Conservation (phyloP, 2,797 vertebrate species). For the Catostomus latipinnis region DNA sequence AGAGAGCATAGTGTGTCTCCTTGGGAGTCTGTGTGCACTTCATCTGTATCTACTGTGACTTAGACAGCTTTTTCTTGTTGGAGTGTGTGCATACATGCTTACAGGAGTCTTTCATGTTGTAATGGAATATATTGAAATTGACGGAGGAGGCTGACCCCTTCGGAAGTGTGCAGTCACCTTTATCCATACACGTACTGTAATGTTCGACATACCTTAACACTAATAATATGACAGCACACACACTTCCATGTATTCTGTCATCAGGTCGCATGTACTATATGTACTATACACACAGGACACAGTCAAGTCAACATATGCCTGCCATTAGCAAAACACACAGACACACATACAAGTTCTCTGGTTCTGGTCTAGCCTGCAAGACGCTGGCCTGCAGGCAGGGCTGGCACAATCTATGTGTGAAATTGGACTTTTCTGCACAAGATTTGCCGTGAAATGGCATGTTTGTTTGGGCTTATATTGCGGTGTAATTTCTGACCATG, state of each 20-base stretch:
- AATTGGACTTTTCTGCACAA: slow-evolving; percentile 76
- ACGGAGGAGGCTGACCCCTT: slow-evolving; percentile 51
- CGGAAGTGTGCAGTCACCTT: neutral
- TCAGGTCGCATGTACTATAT: slow-evolving; percentile 27
- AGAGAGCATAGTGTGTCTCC: slow-evolving; percentile 5
- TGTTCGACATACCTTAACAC: slow-evolving; percentile 1
- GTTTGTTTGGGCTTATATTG: slow-evolving; percentile 76
- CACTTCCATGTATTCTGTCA: slow-evolving; percentile 26
- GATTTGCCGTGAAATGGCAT: slow-evolving; percentile 79
- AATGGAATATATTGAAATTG: slow-evolving; percentile 56
- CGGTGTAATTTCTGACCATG: slow-evolving; percentile 57
- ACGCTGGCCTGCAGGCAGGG: slow-evolving; percentile 27
- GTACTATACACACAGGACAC: neutral
- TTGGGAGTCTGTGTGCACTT: slow-evolving; percentile 11
- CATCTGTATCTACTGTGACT: slow-evolving; percentile 30
- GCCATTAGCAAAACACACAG: slow-evolving; percentile 34
- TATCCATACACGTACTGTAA: neutral
- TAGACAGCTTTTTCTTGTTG: slow-evolving; percentile 62
- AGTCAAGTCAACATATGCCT: slow-evolving; percentile 21
- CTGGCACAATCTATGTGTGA: slow-evolving; percentile 65
- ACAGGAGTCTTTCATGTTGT: slow-evolving; percentile 61
- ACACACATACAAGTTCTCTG: slow-evolving; percentile 42
- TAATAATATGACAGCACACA: slow-evolving; percentile 36
- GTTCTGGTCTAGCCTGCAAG: slow-evolving; percentile 23
- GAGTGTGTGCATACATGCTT: slow-evolving; percentile 55